Evolutionary conservation across 2,113 vertebrate species (phyloP).

Genomic region (Progne subis): DNA sequence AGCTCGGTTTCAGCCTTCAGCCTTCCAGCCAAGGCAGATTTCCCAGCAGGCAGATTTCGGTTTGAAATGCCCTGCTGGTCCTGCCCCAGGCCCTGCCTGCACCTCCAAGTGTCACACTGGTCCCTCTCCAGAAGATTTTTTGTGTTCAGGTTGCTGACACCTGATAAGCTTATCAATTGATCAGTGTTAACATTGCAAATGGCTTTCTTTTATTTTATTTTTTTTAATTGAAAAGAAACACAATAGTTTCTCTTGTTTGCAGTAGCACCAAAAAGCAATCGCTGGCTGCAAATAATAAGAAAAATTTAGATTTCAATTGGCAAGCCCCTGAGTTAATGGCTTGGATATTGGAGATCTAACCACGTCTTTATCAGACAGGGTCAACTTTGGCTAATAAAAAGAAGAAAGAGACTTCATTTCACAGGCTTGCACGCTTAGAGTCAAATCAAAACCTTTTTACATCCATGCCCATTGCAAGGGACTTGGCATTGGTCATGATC

Average conservation of each 20-base stretch:
- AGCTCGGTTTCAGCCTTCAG: not conserved
- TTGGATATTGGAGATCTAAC: not conserved
- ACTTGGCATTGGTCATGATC: not conserved
- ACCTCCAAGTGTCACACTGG: not conserved
- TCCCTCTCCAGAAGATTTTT: not conserved
- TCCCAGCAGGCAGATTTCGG: not conserved
- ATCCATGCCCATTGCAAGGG: not conserved
- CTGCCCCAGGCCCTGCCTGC: not conserved
- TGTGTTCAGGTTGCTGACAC: not conserved
- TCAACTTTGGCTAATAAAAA: not conserved
- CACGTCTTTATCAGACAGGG: not conserved
- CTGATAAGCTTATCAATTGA: constrained; percentile 24
- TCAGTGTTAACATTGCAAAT: not conserved
- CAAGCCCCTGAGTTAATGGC: not conserved
- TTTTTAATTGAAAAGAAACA: not conserved
- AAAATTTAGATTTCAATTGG: not conserved
- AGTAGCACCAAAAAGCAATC: not conserved
- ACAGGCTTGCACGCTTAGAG: not conserved
- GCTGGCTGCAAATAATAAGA: not conserved
- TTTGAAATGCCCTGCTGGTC: not conserved
- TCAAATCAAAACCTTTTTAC: not conserved
- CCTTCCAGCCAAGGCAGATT: not conserved
- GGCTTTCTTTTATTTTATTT: not conserved
- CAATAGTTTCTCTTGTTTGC: constrained; percentile 25
- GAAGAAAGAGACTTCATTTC: not conserved